Base-by-base conservation (phyloP, 2,888 invertebrate species). In the Arenicola marina region DNA sequence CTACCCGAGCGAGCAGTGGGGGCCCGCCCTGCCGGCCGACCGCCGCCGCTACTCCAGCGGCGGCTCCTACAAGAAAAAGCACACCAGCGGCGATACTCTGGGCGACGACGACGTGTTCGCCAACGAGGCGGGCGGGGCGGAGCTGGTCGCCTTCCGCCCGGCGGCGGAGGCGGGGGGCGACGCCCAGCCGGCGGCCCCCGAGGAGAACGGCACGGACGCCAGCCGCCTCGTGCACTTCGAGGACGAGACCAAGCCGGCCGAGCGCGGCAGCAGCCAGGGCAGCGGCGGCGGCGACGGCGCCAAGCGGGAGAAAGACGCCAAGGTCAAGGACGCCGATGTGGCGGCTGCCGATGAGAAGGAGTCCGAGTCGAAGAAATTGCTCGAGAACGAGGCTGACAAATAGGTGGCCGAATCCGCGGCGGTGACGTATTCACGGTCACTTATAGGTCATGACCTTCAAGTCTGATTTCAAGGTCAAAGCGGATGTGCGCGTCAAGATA, bases 21-120 rank as follows among this genome's bases (percentile, higher is more conserved):
- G 77, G 0, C 77, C 77, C 1, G 74, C 72, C 4, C 58, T 73
- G 24, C 68, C 69, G 1, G 74, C 72, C 56, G 59, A 75, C 64
- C 65, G 72, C 34, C 61, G 62, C 38, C 53, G 54, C n/a, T 63
- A 44, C 51, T 63, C 63, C 1, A 56, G 53, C 31, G 38, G 51
- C 21, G 26, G 43, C 21, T 44, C 34, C 32, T 33, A n/a, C 21
- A 28, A 38, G 15, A 34, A 54, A 31, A 34, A 48, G 2, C 51
- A 58, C 51, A 45, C 57, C 2, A 43, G 43, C 18, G 60, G 53
- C 1, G 60, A 54, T 44, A 48, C 48, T n/a, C 29, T 45, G 2
- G 56, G 56, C 4, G 58, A 58, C 28, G 62, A 62, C 34, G 64
- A 64, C 15, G 61, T 61, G n/a, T 64, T 64, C 43, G 33, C 11